phyloP scores from a whole-genome alignment of 2,113 vertebrate genomes.

The Pontoporia blainvillei region DNA sequence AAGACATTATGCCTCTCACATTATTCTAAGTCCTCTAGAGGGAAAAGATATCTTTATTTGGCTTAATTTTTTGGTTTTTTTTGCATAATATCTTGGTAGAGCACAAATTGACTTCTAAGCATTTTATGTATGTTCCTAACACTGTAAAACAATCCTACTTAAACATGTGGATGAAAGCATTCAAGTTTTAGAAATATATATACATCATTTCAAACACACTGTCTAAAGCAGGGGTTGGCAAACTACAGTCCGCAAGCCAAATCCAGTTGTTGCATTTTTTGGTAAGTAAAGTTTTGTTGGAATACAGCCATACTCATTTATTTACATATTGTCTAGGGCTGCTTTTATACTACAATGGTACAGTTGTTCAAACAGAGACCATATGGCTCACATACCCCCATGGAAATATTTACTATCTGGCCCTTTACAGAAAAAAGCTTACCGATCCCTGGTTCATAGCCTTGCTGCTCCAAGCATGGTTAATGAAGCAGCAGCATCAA shows the following conservation, averaged over 20 bases:
- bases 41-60: background rate
- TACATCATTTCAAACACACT: background rate
- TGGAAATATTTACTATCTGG: background rate
- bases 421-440: background rate
- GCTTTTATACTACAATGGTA: background rate
- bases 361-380: background rate
- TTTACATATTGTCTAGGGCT: background rate
- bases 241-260: background rate
- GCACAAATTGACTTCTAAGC: background rate
- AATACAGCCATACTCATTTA: background rate
- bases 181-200: background rate
- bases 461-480: background rate
- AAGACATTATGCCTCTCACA: background rate
- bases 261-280: background rate
- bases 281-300: background rate
- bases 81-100: background rate
- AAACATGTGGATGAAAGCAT: background rate
- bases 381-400: background rate
- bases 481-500: rapidly evolving
- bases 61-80: background rate
- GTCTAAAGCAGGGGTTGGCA: background rate
- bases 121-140: background rate
- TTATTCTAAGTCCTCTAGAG: background rate
- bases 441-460: background rate
- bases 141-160: background rate